Percentiles rank a stretch among this genome's conserved stretches.
phyloP scores from a whole-genome alignment of 2,888 invertebrate genomes.

The Cataglyphis albicans region DNA sequence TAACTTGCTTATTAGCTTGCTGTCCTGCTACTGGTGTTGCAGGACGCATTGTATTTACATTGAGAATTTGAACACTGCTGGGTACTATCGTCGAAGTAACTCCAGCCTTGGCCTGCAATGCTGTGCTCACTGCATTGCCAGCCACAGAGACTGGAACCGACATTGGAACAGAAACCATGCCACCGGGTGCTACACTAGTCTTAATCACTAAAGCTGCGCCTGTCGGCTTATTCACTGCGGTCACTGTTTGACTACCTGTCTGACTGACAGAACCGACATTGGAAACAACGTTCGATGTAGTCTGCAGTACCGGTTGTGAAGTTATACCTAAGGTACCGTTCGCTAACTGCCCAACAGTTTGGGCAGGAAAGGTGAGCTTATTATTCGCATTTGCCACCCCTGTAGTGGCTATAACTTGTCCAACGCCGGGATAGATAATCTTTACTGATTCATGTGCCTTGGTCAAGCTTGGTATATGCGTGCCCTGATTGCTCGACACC shows the following conservation, averaged over 20 bases:
- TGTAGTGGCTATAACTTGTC: constrained; percentile 83
- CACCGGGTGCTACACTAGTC: constrained; percentile 82
- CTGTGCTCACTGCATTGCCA: constrained; percentile 80
- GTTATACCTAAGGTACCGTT: constrained; percentile 91
- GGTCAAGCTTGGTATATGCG: constrained; percentile 71
- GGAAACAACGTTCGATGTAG: constrained; percentile 86
- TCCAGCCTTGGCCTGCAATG: constrained; percentile 81
- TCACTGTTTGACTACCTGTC: constrained; percentile 76
- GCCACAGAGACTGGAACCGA: constrained; percentile 83
- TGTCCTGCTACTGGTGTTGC: constrained; percentile 90
- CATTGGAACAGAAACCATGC: constrained; percentile 85
- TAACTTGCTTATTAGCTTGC: constrained; percentile 89
- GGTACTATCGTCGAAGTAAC: constrained; percentile 89
- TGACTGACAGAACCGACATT: constrained; percentile 76
- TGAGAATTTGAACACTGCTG: constrained; percentile 93
- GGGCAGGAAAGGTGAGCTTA: constrained; percentile 89
- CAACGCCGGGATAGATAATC: constrained; percentile 84
- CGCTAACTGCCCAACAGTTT: constrained; percentile 87
- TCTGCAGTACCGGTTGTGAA: constrained; percentile 87
- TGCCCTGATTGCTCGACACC: constrained; percentile 77
- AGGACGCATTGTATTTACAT: constrained; percentile 90
- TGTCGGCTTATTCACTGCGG: constrained; percentile 81
- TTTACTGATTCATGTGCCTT: constrained; percentile 84
- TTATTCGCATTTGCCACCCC: constrained; percentile 87
- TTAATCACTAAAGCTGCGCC: constrained; percentile 86